These are phyloP conservation scores for Dryocosmus kuriphilus DNA, from an alignment of 2,888 invertebrate genomes.

Conservation along the genomic window DNA sequence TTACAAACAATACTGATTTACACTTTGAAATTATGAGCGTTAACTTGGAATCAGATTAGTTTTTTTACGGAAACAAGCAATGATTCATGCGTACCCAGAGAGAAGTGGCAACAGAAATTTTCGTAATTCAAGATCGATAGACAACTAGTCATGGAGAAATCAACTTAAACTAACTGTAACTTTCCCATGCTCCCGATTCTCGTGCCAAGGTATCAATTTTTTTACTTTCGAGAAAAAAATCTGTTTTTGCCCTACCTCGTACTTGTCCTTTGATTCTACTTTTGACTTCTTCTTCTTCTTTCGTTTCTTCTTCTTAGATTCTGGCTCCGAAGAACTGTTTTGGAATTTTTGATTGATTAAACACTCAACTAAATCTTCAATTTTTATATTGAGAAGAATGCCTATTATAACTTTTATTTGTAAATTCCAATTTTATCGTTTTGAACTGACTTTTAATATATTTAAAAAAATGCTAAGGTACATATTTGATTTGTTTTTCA, in stretches of 20 bases:
- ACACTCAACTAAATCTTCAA: not conserved
- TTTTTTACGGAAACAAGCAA: constrained; percentile 69
- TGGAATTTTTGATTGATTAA: constrained; percentile 51
- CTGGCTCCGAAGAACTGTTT: constrained; percentile 85
- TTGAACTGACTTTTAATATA: too few species aligned
- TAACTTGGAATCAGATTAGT: constrained; percentile 71
- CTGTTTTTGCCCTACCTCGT: constrained; percentile 61
- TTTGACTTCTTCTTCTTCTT: constrained; percentile 90
- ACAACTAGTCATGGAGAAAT: constrained; percentile 51
- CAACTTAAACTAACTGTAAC: constrained; percentile 46
- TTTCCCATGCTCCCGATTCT: constrained; percentile 63
- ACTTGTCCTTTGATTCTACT: constrained; percentile 76
- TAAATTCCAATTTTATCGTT: too few species aligned
- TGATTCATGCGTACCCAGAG: constrained; percentile 68
- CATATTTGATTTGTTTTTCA: too few species aligned
- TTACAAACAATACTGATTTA: constrained; percentile 77
- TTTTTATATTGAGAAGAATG: not conserved
- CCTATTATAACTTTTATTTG: too few species aligned
- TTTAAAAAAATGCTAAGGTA: too few species aligned
- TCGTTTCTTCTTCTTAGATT: constrained; percentile 87
- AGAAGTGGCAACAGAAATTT: constrained; percentile 61
- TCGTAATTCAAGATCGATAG: constrained; percentile 45
- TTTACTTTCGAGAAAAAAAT: constrained; percentile 40
- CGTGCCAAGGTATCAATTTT: constrained; percentile 59
- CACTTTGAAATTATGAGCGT: constrained; percentile 76